Base-by-base conservation (phyloP, 1,140 invertebrate genomes). In the Trichonephila clavipes region DNA sequence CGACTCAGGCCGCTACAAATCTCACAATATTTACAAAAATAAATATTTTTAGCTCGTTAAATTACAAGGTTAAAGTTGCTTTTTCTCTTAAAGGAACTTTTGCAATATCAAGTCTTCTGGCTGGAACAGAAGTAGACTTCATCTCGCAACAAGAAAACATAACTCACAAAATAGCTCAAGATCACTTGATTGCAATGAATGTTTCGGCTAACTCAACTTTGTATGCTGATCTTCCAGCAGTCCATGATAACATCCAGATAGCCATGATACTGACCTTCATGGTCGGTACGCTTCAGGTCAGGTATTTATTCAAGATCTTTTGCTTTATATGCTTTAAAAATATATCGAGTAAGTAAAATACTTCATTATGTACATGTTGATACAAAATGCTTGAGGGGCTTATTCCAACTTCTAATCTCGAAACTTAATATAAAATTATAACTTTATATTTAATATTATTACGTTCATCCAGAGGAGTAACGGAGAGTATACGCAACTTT, bases 31-130 rank as follows among this genome's bases (percentile, higher is more conserved):
- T 51, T 51, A 51, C 7, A 51, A 3, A 8, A 8, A 51, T 51
- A 51, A 7, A 51, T 7, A 51, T 51, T 51, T 51, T 51, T 51
- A 51, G 51, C 5, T 51, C 10, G 51, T 51, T 51, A 51, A 51
- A 51, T 7, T 51, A 51, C 7, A 51, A 12, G 51, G 51, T 7
- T n/a, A 12, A 51, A 51, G 5, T 10, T 51, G 2, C 0, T 64
- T 58, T 85, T 64, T 85, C 24, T 59, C 85, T 85, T 51, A 58
- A 77, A 94, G 93, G 99, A 96, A 98, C 98, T 1, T 99, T 98
- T 96, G 98, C 98, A 19, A 97, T 99, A 0, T 97, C 98, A 85
- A 98, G 98, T 95, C 88, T 94, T 83, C 98, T 99, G 98, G 97
- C 98, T 8, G 97, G 97, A 21, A 98, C 98, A 96, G 97, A 97